Evolutionary conservation across 2,888 invertebrate species (phyloP).

Genomic region (Ophioninae sp.): DNA sequence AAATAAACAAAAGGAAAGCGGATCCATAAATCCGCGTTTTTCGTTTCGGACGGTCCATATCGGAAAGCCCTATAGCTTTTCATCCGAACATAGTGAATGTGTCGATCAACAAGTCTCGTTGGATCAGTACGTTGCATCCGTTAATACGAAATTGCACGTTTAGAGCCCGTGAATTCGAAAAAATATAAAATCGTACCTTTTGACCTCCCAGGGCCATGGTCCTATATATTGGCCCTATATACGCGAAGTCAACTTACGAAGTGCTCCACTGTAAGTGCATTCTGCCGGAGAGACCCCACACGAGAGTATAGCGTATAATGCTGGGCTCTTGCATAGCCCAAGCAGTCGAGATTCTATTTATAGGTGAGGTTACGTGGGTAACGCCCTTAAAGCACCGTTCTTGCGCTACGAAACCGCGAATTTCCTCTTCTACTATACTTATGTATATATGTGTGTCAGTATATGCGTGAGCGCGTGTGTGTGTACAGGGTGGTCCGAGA

Average conservation of each 20-base stretch:
- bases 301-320: conserved; percentile 49
- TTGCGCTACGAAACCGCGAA: conserved; percentile 53
- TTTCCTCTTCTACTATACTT: conserved; percentile 37
- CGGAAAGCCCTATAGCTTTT: not conserved
- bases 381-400: conserved; percentile 64
- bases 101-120: not conserved
- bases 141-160: not conserved
- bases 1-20: too few species aligned
- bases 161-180: not conserved
- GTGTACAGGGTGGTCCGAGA: not conserved
- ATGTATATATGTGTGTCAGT: conserved; percentile 11
- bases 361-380: conserved; percentile 65
- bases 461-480: not conserved
- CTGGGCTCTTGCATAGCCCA: conserved; percentile 41
- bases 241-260: conserved; percentile 16
- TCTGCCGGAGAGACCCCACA: conserved; percentile 49
- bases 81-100: not conserved
- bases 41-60: not conserved
- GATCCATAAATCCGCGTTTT: not conserved
- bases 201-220: not conserved
- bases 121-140: not conserved
- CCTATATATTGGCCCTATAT: not conserved
- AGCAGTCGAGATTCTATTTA: conserved; percentile 63
- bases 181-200: not conserved
- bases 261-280: conserved; percentile 40